Evolutionary conservation across 1,140 invertebrate species (phyloP).

Genomic region (Hycleus cichorii): DNA sequence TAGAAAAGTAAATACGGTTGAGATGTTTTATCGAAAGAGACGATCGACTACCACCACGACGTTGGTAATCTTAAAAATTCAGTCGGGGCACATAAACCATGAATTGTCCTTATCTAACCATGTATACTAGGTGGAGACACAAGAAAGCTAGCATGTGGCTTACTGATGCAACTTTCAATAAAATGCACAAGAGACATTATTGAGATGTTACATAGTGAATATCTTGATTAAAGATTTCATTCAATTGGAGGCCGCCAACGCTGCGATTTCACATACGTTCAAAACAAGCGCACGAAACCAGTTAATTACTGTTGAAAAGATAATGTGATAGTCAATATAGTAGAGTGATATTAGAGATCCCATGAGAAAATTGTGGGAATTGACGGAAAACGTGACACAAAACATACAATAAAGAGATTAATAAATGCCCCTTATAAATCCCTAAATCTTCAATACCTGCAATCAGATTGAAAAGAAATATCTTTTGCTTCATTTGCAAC

Average conservation of each 20-base stretch:
- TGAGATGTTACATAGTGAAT: constrained; percentile 13
- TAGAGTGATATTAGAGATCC: background rate
- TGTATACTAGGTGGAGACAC: constrained; percentile 1
- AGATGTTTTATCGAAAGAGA: constrained; percentile 4
- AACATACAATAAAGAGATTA: too few species aligned
- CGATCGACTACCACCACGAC: background rate
- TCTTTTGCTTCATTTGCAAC: too few species aligned
- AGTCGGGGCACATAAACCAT: background rate
- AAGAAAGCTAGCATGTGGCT: constrained; percentile 10
- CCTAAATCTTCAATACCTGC: too few species aligned
- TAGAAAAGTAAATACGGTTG: constrained; percentile 2
- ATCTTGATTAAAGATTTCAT: constrained; percentile 14
- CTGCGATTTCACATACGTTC: constrained; percentile 10
- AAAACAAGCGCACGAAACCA: constrained; percentile 3
- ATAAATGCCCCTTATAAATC: too few species aligned
- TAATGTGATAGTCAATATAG: background rate
- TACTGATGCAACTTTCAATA: constrained; percentile 5
- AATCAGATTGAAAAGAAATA: too few species aligned
- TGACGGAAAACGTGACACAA: constrained; percentile 4
- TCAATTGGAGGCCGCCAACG: constrained; percentile 13
- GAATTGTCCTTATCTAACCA: constrained; percentile 1
- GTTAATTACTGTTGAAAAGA: constrained; percentile 7
- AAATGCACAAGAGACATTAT: constrained; percentile 5
- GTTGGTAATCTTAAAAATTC: constrained; percentile 7
- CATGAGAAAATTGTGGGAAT: constrained; percentile 10